Evolutionary conservation across 2,888 invertebrate species (phyloP), one percentile per base, ranked within the genome.

Genomic region (Drosophila ezoana): DNA sequence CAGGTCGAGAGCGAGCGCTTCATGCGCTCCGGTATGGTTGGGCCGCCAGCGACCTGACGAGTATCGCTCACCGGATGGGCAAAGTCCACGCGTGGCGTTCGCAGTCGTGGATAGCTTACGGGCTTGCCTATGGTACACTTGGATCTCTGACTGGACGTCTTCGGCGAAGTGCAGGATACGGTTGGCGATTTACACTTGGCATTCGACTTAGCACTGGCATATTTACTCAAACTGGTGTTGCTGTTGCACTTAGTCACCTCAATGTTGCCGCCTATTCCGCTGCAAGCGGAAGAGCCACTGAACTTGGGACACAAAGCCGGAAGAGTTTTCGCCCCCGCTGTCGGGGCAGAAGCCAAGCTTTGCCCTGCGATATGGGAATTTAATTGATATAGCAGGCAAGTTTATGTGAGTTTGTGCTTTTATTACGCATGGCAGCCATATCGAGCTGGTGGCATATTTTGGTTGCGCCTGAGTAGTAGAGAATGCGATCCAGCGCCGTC

Each of bases 401-500:
- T 8, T 8, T 2, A 28, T 28, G 28, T 28, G 28, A 8, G 9
- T 40, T 23, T 18, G 23, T n/a, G 35, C 14, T 37, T 4, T 23
- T 2, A 11, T 23, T 5, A 10, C 40, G 4, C 2, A 16, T 16
- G 13, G 1, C 9, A 4, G 11, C 13, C 57, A 44, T 1, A 5
- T 56, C 49, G 3, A 47, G 16, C 18, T 51, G 20, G 18, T 58
- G 74, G 6, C 18, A 20, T 4, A 83, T 68, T 41, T 67, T 77
- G 8, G 56, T 61, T 3, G 69, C 87, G 0, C 90, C 91, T 33
- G 75, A 53, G 6, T 77, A 72, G 56, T 73, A 83, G 1, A 91
- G 72, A 3, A 89, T 61, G 18, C 84, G 85, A 71, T 91, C 91
- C 28, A 91, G 41, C 0, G 68, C 68, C 4, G 66, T 45, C 58